phyloP scores from a whole-genome alignment of 2,113 vertebrate genomes.

The Larimichthys polyactis region DNA sequence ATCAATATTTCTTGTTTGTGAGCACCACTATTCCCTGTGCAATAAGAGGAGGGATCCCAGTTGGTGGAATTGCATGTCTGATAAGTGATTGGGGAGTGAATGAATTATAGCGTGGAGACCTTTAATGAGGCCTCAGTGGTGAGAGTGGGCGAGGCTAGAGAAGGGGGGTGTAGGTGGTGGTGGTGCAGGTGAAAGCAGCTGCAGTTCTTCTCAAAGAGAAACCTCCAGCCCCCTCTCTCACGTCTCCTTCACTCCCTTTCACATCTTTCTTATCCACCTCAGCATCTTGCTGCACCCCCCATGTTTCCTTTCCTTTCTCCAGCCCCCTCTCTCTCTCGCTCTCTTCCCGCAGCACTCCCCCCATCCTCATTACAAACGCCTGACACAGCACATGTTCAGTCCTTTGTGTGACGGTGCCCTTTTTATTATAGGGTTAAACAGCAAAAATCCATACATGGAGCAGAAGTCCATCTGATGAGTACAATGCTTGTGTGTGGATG shows the following conservation, averaged over 20 bases:
- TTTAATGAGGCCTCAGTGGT: conserved; percentile 75
- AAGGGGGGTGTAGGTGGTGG: conserved; percentile 26
- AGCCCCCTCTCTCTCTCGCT: background rate
- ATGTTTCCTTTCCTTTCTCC: conserved; percentile 20
- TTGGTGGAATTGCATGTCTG: conserved; percentile 51
- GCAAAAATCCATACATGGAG: conserved; percentile 60
- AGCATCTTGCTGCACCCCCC: background rate
- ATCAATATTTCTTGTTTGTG: conserved; percentile 24
- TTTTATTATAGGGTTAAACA: conserved; percentile 67
- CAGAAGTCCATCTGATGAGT: conserved; percentile 38
- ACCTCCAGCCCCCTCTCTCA: background rate
- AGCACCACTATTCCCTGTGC: conserved; percentile 48
- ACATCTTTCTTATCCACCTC: conserved; percentile 46
- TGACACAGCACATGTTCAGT: conserved; percentile 72
- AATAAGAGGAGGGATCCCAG: conserved; percentile 32
- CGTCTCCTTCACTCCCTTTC: conserved; percentile 22
- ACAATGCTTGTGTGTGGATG: conserved; percentile 7
- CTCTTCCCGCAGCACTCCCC: conserved; percentile 26
- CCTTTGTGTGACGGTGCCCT: conserved; percentile 65
- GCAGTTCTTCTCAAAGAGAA: conserved; percentile 55
- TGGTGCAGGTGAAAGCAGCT: conserved; percentile 74
- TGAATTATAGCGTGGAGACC: conserved; percentile 78
- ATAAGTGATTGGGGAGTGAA: conserved; percentile 77
- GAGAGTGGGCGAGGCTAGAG: conserved; percentile 5
- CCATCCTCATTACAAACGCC: conserved; percentile 58